Evolutionary conservation across 1,140 invertebrate genomes (phyloP).

Genomic region (Vollenhovia emeryi): DNA sequence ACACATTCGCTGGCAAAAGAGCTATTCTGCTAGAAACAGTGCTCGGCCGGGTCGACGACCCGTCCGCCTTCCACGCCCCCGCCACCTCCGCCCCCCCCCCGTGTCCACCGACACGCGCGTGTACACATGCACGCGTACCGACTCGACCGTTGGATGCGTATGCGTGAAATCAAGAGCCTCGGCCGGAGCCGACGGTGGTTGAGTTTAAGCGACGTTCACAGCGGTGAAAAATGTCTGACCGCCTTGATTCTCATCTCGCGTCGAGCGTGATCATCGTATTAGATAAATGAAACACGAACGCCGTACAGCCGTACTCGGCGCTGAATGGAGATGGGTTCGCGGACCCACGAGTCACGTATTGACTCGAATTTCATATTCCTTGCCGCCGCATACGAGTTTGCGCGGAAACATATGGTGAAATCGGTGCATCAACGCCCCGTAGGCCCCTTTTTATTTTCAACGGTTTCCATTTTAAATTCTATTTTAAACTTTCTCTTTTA

Average conservation of each 20-base stretch:
- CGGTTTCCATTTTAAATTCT: too few relatives aligned
- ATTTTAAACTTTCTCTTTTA: background rate
- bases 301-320: background rate
- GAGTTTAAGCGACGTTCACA: slow-evolving; percentile 40
- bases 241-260: slow-evolving; percentile 26
- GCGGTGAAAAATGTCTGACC: slow-evolving; percentile 13
- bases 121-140: background rate
- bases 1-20: slow-evolving; percentile 73
- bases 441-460: too few relatives aligned
- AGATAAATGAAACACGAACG: slow-evolving; percentile 27
- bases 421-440: too few relatives aligned
- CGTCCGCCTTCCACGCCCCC: slow-evolving; percentile 40
- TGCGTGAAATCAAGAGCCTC: slow-evolving; percentile 51
- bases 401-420: background rate
- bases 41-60: slow-evolving; percentile 67
- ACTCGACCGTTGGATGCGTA: slow-evolving; percentile 16
- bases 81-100: background rate
- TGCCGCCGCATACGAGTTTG: background rate
- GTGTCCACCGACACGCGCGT: background rate
- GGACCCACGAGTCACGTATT: background rate
- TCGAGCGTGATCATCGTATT: background rate
- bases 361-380: background rate
- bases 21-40: slow-evolving; percentile 73
- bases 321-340: background rate
- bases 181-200: background rate